Conservation (phyloP, 2,888 invertebrate genomes). For the Fabriciana adippe region DNA sequence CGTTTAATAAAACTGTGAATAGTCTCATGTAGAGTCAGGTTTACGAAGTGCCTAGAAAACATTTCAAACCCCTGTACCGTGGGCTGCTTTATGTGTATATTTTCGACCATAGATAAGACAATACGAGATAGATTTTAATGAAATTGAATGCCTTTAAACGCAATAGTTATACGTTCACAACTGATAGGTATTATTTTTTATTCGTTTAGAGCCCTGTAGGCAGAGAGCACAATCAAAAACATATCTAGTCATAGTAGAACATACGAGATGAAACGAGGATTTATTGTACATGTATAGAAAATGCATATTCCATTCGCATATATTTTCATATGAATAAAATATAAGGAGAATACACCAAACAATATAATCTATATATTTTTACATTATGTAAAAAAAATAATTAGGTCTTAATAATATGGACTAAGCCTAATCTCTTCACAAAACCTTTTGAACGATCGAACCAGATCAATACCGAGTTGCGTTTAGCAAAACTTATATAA, state of each 20-base stretch:
- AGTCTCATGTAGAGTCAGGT: slow-evolving; percentile 20
- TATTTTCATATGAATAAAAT: slow-evolving; percentile 60
- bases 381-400: slow-evolving; percentile 19
- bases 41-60: slow-evolving; percentile 34
- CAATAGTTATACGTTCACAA: slow-evolving; percentile 77
- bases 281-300: slow-evolving; percentile 70
- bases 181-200: slow-evolving; percentile 73
- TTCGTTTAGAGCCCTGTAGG: slow-evolving; percentile 63
- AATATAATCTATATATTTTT: slow-evolving; percentile 39
- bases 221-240: slow-evolving; percentile 75
- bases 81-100: slow-evolving; percentile 47
- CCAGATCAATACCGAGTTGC: neutral
- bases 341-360: slow-evolving; percentile 50
- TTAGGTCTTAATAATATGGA: slow-evolving; percentile 2
- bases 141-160: slow-evolving; percentile 73
- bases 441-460: neutral
- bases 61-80: slow-evolving; percentile 24
- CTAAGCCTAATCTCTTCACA: neutral
- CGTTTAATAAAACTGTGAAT: slow-evolving; percentile 17
- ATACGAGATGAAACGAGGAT: slow-evolving; percentile 54
- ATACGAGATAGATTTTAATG: slow-evolving; percentile 74
- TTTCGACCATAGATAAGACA: slow-evolving; percentile 80
- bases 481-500: neutral
- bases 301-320: slow-evolving; percentile 71
- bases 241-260: slow-evolving; percentile 79